Conservation (phyloP, 2,113 vertebrate species). For the Crotalus viridis region DNA sequence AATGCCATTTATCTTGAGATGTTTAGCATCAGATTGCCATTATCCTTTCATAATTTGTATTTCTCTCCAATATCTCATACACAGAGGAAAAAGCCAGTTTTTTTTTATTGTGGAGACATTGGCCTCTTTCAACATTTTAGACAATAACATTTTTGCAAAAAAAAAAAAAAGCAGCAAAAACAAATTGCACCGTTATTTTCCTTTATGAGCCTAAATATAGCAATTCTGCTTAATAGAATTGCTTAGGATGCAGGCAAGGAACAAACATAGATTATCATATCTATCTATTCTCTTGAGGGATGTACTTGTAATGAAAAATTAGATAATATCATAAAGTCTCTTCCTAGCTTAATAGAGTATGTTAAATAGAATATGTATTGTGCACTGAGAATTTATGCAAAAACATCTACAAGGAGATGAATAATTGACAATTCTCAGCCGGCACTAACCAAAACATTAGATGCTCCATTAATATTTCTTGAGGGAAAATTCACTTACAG, state of each 20-base stretch:
- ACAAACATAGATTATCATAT: constrained; percentile 8
- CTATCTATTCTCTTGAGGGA: constrained; percentile 6
- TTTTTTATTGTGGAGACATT: not conserved
- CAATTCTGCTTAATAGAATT: not conserved
- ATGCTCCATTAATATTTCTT: not conserved
- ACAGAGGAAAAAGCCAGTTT: not conserved
- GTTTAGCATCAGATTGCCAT: not conserved
- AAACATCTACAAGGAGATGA: not conserved
- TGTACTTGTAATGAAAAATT: not conserved
- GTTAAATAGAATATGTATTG: not conserved
- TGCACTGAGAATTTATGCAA: not conserved
- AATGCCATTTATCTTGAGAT: not conserved
- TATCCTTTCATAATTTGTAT: not conserved
- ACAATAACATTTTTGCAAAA: not conserved
- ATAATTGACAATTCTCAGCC: not conserved
- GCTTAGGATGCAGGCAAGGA: not conserved
- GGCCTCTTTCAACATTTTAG: not conserved
- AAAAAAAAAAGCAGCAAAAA: no score
- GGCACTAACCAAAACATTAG: not conserved
- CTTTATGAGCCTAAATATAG: not conserved
- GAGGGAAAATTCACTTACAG: not conserved
- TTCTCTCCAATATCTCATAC: not conserved
- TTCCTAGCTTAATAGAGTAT: not conserved
- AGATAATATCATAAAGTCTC: not conserved
- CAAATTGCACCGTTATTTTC: not conserved